Conservation (phyloP, 1,140 invertebrate species). For the Lycorma delicatula region DNA sequence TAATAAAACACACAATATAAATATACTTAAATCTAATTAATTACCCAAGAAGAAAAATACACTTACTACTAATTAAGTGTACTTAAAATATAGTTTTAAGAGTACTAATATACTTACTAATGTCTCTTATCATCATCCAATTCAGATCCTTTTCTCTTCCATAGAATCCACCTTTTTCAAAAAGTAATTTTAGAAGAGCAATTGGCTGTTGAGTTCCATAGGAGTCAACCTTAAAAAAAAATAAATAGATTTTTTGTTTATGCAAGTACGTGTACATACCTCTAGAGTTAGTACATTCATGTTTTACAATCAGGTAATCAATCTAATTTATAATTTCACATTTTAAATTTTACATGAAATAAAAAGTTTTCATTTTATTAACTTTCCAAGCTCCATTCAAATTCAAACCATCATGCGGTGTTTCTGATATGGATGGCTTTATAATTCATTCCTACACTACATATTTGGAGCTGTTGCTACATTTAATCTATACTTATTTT, state of each 20-base stretch:
- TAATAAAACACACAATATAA: too few species aligned
- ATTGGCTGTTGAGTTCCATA: slow-evolving; percentile 91
- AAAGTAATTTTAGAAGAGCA: slow-evolving; percentile 73
- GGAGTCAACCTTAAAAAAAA: slow-evolving; percentile 47
- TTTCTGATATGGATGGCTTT: too few species aligned
- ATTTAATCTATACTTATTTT: too few species aligned
- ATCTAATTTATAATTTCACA: neutral
- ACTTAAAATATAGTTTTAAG: too few species aligned
- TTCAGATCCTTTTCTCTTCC: slow-evolving; percentile 80
- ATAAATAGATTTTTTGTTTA: neutral
- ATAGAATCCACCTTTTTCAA: slow-evolving; percentile 79
- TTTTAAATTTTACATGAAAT: slow-evolving; percentile 4
- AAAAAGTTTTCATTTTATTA: too few species aligned
- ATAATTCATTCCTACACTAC: too few species aligned
- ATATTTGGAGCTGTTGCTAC: too few species aligned
- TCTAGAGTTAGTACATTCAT: neutral
- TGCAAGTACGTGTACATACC: neutral
- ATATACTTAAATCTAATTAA: too few species aligned
- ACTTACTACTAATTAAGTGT: too few species aligned
- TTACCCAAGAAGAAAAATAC: too few species aligned
- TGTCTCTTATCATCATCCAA: slow-evolving; percentile 81
- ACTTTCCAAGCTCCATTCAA: too few species aligned
- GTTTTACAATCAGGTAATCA: neutral
- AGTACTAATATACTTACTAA: slow-evolving; percentile 44
- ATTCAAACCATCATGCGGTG: too few species aligned